Evolutionary conservation across 2,888 invertebrate genomes (phyloP).

Genomic region (Lepetodrilus schrolli): DNA sequence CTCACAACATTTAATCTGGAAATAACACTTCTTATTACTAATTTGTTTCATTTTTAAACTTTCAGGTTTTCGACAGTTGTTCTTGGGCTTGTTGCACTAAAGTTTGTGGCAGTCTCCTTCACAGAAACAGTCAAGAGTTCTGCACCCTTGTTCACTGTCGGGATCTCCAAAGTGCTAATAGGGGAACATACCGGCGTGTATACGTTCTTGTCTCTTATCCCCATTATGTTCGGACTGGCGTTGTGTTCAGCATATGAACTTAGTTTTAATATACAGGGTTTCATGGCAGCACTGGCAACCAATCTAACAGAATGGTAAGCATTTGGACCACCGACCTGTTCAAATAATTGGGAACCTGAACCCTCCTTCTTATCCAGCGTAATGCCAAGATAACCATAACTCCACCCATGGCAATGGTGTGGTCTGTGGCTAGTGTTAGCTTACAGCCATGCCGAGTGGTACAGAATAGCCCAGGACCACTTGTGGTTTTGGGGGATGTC

Average conservation of each 20-base stretch:
- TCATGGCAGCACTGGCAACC: constrained; percentile 85
- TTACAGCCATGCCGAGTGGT: no score
- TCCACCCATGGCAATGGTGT: no score
- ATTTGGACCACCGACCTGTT: no score
- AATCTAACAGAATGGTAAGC: constrained; percentile 84
- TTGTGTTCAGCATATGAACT: constrained; percentile 86
- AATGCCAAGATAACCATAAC: no score
- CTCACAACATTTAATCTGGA: no score
- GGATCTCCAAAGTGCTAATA: constrained; percentile 80
- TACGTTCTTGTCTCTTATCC: constrained; percentile 83
- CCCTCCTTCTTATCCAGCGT: no score
- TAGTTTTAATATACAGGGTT: constrained; percentile 84
- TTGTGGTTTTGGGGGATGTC: no score
- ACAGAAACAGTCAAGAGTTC: constrained; percentile 88
- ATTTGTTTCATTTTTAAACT: constrained; percentile 47
- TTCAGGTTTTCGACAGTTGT: constrained; percentile 84
- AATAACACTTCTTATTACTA: background rate
- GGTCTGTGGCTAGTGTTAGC: no score
- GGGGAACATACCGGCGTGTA: constrained; percentile 74
- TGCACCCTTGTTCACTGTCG: constrained; percentile 85
- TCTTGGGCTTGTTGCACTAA: constrained; percentile 83
- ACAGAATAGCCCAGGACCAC: no score
- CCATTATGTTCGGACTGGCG: constrained; percentile 86
- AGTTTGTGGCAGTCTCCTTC: constrained; percentile 87
- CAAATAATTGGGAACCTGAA: no score